Evolutionary conservation across 1,140 invertebrate genomes (phyloP).

Genomic region (Drosophila repletoides): DNA sequence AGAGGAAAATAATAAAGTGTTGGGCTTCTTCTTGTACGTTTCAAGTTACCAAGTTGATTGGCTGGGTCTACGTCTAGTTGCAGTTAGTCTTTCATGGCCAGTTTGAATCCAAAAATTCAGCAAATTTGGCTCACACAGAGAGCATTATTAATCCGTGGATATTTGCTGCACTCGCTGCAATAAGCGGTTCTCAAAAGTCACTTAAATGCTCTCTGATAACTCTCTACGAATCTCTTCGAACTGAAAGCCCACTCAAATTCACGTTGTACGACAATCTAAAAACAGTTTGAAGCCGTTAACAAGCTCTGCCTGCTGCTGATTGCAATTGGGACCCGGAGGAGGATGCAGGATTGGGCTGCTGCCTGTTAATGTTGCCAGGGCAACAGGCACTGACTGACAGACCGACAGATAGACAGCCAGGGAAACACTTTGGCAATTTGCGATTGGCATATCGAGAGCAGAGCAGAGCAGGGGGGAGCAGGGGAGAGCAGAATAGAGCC

Average conservation of each 20-base stretch:
- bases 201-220: conserved; percentile 24
- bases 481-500: background rate
- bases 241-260: background rate
- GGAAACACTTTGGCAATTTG: conserved; percentile 62
- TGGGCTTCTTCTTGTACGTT: no score
- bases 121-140: conserved; percentile 18
- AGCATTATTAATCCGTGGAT: conserved; percentile 56
- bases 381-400: conserved; percentile 23
- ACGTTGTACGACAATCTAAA: background rate
- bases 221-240: background rate
- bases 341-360: background rate
- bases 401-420: background rate
- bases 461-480: background rate
- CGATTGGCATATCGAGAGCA: conserved; percentile 76
- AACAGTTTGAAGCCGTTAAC: conserved; percentile 28
- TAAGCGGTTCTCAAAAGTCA: conserved; percentile 33
- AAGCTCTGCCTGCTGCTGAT: conserved; percentile 32
- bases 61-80: conserved; percentile 21
- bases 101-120: background rate
- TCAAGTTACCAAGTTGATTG: conserved; percentile 78
- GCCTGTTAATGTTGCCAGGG: conserved; percentile 55
- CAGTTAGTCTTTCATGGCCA: conserved; percentile 3
- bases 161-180: conserved; percentile 1
- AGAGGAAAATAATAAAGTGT: no score
- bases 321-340: background rate